phyloP scores from a whole-genome alignment of 2,113 vertebrate genomes.

The Sapayoa aenigma region DNA sequence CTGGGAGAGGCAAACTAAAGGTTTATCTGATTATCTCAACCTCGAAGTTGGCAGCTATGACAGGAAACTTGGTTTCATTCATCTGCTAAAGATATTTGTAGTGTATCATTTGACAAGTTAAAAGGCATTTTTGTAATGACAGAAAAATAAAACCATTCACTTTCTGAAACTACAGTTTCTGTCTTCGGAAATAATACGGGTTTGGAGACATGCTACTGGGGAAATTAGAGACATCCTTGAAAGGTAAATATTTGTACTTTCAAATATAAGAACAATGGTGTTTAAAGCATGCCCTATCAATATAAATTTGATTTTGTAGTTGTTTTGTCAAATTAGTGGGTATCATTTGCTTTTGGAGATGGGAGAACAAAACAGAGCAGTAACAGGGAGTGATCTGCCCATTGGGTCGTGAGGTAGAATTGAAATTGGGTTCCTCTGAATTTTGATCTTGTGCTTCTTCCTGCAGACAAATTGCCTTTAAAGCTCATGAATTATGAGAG shows the following conservation, averaged over 20 bases:
- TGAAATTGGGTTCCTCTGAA: not conserved
- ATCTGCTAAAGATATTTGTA: slow-evolving; percentile 54
- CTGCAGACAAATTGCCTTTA: slow-evolving; percentile 8
- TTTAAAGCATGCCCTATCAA: not conserved
- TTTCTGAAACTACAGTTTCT: slow-evolving; percentile 10
- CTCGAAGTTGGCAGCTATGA: slow-evolving; percentile 54
- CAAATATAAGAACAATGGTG: not conserved
- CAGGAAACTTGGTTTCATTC: slow-evolving; percentile 53
- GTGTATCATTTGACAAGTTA: slow-evolving; percentile 28
- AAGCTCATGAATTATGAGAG: not conserved
- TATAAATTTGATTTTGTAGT: not conserved
- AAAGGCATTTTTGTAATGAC: slow-evolving; percentile 51
- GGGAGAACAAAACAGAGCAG: not conserved
- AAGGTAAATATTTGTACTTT: slow-evolving; percentile 37
- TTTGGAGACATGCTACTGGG: not conserved
- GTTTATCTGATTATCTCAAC: slow-evolving; percentile 59
- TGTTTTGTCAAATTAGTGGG: not conserved
- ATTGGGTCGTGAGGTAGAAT: not conserved
- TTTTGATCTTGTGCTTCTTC: not conserved
- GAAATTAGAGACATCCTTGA: not conserved
- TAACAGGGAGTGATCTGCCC: not conserved
- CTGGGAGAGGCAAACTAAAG: slow-evolving; percentile 42
- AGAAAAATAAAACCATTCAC: slow-evolving; percentile 52
- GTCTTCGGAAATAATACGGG: not conserved
- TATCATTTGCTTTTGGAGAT: not conserved